Evolutionary conservation across 1,140 invertebrate genomes (phyloP), one percentile per base, ranked within the genome.

Genomic region (Bemisia tabaci): DNA sequence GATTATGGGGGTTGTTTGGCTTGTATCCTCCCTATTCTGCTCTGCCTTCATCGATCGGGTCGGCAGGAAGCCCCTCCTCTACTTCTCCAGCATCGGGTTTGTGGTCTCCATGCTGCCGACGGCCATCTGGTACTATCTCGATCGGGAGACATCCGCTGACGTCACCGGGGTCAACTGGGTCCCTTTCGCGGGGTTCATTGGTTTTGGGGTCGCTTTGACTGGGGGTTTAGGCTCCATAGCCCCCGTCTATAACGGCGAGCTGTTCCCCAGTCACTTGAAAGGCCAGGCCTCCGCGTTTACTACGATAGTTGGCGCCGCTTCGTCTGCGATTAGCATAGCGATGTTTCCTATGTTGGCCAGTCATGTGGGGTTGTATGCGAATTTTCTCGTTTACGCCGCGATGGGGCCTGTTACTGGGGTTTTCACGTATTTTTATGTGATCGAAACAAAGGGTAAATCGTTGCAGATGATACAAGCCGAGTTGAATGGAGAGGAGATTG

Each of bases 401-500:
- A 85, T 84, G 75, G 89, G 88, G 60, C 77, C 86, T 12, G 26
- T 84, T 0, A 83, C 88, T 39, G 60, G 59, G 22, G 22, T 70
- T 1, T 88, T 87, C 72, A 81, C 83, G 0, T 77, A 87, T 25
- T 81, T 78, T 67, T 80, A 86, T 66, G 81, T 93, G n/a, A 89
- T 90, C 0, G 90, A 93, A 77, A 93, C 91, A 0, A 92, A 91
- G 77, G 87, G 87, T 23, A 87, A 88, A 76, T 84, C 82, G 61
- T 79, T 91, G 26, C 82, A 87, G 68, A 81, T 92, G 77, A 91
- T 93, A 24, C 86, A 88, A 71, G 80, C 83, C 68, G 82, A 85
- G 72, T 76, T 88, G 1, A 85, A 81, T 69, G 68, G 68, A 22
- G 63, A 61, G n/a, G n/a, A n/a, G n/a, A n/a, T n/a, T n/a, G n/a